Conservation (phyloP, 2,888 invertebrate genomes). For the Drosophila mimica region DNA sequence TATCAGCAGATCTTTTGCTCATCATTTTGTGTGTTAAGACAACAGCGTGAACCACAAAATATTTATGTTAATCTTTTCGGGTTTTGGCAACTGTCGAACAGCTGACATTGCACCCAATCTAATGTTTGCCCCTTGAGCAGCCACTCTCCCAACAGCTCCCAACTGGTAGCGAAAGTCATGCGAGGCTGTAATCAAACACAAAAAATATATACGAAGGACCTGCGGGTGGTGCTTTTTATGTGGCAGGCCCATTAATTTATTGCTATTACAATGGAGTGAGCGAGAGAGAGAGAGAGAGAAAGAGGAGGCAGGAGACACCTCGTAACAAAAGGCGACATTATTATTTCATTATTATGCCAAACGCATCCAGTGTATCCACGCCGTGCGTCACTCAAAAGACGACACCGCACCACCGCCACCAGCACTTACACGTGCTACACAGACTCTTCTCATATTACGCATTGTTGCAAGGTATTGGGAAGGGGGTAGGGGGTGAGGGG, state of each 20-base stretch:
- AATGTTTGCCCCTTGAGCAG: slow-evolving; percentile 9
- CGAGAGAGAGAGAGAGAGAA: too few species aligned
- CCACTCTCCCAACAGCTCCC: neutral
- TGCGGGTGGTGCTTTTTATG: slow-evolving; percentile 71
- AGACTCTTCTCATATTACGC: slow-evolving; percentile 71
- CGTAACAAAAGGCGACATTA: slow-evolving; percentile 78
- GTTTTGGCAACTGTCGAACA: slow-evolving; percentile 56
- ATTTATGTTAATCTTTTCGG: slow-evolving; percentile 71
- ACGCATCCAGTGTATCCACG: slow-evolving; percentile 64
- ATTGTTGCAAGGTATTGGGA: neutral
- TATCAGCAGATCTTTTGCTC: slow-evolving; percentile 71
- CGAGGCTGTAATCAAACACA: slow-evolving; percentile 60
- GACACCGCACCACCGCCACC: slow-evolving; percentile 26
- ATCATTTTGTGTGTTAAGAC: slow-evolving; percentile 62
- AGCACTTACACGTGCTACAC: slow-evolving; percentile 26
- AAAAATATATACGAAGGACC: slow-evolving; percentile 20
- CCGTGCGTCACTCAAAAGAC: slow-evolving; percentile 28
- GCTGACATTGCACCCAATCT: slow-evolving; percentile 52
- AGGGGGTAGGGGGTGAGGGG: slow-evolving; percentile 3
- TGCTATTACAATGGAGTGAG: slow-evolving; percentile 42
- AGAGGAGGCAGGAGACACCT: slow-evolving; percentile 63
- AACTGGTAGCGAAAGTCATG: slow-evolving; percentile 57
- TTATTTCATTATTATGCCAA: slow-evolving; percentile 81
- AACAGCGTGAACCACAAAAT: slow-evolving; percentile 58
- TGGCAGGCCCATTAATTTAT: slow-evolving; percentile 78